Conservation (phyloP, 2,797 vertebrate genomes). For the Rhinatrema bivittatum region DNA sequence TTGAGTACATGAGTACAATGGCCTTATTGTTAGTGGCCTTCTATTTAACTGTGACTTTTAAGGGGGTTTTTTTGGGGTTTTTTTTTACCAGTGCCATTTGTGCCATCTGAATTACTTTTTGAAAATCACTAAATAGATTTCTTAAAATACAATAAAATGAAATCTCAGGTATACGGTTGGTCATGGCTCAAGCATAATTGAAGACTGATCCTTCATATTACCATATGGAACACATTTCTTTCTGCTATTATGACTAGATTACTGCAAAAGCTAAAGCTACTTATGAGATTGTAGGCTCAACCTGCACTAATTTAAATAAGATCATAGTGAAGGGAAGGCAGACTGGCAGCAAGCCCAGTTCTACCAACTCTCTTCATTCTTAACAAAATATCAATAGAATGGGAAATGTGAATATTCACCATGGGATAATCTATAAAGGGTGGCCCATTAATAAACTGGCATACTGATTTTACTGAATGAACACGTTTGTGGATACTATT, state of each 20-base stretch:
- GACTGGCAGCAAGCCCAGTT: slow-evolving; percentile 33
- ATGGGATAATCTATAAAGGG: slow-evolving; percentile 10
- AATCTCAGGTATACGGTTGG: slow-evolving; percentile 35
- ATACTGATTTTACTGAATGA: slow-evolving; percentile 3
- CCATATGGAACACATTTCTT: slow-evolving; percentile 38
- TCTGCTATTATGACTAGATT: slow-evolving; percentile 37
- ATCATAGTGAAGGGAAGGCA: slow-evolving; percentile 30
- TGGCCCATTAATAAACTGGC: slow-evolving; percentile 1
- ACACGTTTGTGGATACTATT: neutral
- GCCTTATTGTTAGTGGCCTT: too few relatives aligned
- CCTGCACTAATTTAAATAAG: slow-evolving; percentile 41
- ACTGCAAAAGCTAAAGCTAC: slow-evolving; percentile 31
- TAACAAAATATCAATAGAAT: slow-evolving; percentile 23
- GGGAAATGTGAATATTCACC: slow-evolving; percentile 2
- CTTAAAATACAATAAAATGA: too few relatives aligned
- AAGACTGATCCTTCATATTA: slow-evolving; percentile 34
- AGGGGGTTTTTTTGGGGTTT: too few relatives aligned
- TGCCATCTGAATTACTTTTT: too few relatives aligned
- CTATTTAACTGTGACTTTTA: too few relatives aligned
- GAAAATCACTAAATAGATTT: too few relatives aligned
- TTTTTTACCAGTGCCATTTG: too few relatives aligned
- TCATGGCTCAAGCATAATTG: slow-evolving; percentile 33
- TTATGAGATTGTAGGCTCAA: slow-evolving; percentile 38
- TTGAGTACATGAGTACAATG: too few relatives aligned
- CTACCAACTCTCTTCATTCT: slow-evolving; percentile 27